phyloP scores from a whole-genome alignment of 2,113 vertebrate species.

The Nibea coibor region DNA sequence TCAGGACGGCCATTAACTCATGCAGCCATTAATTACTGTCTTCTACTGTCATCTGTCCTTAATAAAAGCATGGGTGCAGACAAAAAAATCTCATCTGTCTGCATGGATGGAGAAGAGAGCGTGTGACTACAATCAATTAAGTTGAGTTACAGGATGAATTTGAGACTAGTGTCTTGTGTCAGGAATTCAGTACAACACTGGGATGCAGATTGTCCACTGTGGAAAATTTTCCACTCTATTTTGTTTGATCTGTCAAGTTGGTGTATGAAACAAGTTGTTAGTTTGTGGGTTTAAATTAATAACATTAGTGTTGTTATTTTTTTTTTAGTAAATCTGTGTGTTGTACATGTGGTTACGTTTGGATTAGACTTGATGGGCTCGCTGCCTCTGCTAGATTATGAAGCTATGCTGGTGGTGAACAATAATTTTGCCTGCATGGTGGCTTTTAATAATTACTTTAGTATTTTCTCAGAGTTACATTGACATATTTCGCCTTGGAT shows the following conservation, averaged over 20 bases:
- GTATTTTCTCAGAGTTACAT: background rate
- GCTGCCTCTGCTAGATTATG: background rate
- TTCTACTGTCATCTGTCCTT: slow-evolving; percentile 64
- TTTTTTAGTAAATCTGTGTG: background rate
- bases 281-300: background rate
- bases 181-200: slow-evolving; percentile 15
- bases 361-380: background rate
- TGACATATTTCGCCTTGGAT: background rate
- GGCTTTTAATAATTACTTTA: background rate
- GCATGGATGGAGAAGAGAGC: slow-evolving; percentile 30
- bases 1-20: slow-evolving; percentile 67
- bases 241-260: background rate
- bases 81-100: slow-evolving; percentile 38
- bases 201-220: slow-evolving; percentile 4
- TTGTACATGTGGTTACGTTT: background rate
- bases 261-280: background rate
- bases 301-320: background rate
- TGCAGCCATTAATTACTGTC: slow-evolving; percentile 75
- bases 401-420: background rate
- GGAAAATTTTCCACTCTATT: background rate
- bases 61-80: slow-evolving; percentile 58
- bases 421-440: background rate
- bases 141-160: slow-evolving; percentile 28
- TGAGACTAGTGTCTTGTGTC: slow-evolving; percentile 29
- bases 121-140: slow-evolving; percentile 56